These are phyloP conservation scores for Catocala nupta DNA, from an alignment of 2,888 invertebrate genomes.

Conservation along the genomic window DNA sequence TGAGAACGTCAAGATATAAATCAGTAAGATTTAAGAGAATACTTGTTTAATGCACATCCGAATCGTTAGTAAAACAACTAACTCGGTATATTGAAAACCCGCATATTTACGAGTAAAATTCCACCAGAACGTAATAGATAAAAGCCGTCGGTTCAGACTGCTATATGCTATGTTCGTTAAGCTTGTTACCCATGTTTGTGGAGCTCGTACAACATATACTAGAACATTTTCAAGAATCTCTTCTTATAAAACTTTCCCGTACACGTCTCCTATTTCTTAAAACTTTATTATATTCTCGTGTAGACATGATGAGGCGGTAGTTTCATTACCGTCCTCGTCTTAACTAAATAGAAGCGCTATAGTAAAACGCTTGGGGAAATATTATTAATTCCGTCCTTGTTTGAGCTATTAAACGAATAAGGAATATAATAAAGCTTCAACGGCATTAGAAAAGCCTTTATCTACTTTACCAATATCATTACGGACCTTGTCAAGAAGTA, in stretches of 20 bases:
- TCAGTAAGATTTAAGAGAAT: too few relatives aligned
- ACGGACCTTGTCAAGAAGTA: conserved; percentile 19
- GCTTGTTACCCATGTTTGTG: neutral
- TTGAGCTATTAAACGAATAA: conserved; percentile 23
- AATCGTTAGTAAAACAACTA: too few relatives aligned
- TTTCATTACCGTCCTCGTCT: conserved; percentile 8
- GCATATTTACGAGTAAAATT: too few relatives aligned
- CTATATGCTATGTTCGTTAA: neutral
- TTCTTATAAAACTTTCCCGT: conserved; percentile 3
- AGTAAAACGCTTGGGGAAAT: conserved; percentile 3
- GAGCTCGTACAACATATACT: neutral
- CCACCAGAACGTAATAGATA: too few relatives aligned
- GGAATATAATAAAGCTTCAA: conserved; percentile 26
- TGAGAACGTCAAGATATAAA: too few relatives aligned
- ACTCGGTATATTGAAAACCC: too few relatives aligned
- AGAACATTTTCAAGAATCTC: conserved; percentile 1
- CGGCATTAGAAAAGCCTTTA: conserved; percentile 22
- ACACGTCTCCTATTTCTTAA: conserved; percentile 6
- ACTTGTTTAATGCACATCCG: too few relatives aligned
- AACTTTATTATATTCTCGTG: conserved; percentile 3
- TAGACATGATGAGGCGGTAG: conserved; percentile 1
- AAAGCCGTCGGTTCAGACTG: neutral
- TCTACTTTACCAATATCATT: conserved; percentile 33
- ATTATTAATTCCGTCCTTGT: conserved; percentile 13
- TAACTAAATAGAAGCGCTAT: conserved; percentile 3